Percentiles rank a stretch among this genome's conserved stretches.
Evolutionary conservation across 2,888 invertebrate genomes (phyloP).

Genomic region (Epinotia ramella): DNA sequence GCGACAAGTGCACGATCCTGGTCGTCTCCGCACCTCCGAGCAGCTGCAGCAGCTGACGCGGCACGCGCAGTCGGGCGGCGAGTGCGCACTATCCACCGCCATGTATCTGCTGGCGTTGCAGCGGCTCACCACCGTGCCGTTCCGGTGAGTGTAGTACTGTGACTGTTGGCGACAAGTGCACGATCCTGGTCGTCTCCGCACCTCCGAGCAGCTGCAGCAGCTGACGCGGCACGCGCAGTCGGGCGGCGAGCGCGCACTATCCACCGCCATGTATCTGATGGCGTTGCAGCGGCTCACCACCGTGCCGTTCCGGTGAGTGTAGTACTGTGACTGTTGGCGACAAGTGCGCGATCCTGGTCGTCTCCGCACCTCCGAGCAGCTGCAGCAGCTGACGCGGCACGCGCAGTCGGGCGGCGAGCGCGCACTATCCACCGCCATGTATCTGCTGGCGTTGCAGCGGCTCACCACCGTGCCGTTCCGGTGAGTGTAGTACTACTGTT

Average conservation of each 20-base stretch:
- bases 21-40: constrained; percentile 94
- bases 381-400: constrained; percentile 91
- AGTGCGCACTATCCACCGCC: constrained; percentile 86
- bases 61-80: constrained; percentile 94
- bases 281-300: constrained; percentile 95
- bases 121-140: constrained; percentile 94
- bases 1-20: constrained; percentile 80
- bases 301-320: constrained; percentile 91
- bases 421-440: too few species aligned
- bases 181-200: constrained; percentile 95
- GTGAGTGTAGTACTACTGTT: constrained; percentile 53
- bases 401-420: constrained; percentile 93
- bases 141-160: constrained; percentile 81
- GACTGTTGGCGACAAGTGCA: constrained; percentile 7
- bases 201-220: constrained; percentile 90
- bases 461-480: constrained; percentile 95
- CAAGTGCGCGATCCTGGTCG: constrained; percentile 86
- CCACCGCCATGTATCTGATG: constrained; percentile 95
- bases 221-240: constrained; percentile 92
- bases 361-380: constrained; percentile 92
- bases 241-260: constrained; percentile 86
- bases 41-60: constrained; percentile 92
- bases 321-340: not conserved
- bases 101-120: constrained; percentile 96
- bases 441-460: constrained; percentile 95